Evolutionary conservation across 2,888 invertebrate species (phyloP).

Genomic region (Ceriagrion tenellum): DNA sequence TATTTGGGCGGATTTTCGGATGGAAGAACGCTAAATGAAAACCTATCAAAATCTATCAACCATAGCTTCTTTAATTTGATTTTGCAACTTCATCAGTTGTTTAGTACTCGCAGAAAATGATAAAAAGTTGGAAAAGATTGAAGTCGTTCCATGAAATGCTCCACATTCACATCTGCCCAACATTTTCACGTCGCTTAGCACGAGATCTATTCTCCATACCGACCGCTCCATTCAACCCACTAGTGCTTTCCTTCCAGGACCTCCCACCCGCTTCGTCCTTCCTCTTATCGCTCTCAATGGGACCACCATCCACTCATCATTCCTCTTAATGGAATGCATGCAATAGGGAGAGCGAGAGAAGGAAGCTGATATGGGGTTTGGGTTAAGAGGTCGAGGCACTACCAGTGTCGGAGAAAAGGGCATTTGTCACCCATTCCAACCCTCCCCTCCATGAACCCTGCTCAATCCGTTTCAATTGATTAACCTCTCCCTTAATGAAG

Average conservation of each 20-base stretch:
- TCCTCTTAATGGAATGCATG: slow-evolving; percentile 11
- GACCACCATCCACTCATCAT: not conserved
- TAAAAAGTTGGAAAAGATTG: not conserved
- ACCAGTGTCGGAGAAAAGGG: not conserved
- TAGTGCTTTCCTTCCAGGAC: not conserved
- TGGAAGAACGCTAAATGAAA: too few relatives aligned
- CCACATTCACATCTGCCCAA: not conserved
- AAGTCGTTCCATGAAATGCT: not conserved
- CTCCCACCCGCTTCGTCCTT: not conserved
- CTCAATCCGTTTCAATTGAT: not conserved
- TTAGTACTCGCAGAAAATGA: too few relatives aligned
- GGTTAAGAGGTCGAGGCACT: not conserved
- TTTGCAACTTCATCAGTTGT: too few relatives aligned
- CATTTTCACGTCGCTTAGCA: not conserved
- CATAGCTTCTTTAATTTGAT: too few relatives aligned
- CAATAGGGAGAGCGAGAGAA: not conserved
- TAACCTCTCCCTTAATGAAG: slow-evolving; percentile 21
- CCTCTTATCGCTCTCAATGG: not conserved
- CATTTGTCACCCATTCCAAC: slow-evolving; percentile 24
- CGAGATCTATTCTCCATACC: not conserved
- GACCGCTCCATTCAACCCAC: not conserved
- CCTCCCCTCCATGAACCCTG: not conserved
- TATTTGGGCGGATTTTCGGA: too few relatives aligned
- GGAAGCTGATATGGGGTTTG: not conserved
- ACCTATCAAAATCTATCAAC: too few relatives aligned